Base-by-base conservation (phyloP, 2,888 invertebrate species). In the Troglohyphantes excavatus region DNA sequence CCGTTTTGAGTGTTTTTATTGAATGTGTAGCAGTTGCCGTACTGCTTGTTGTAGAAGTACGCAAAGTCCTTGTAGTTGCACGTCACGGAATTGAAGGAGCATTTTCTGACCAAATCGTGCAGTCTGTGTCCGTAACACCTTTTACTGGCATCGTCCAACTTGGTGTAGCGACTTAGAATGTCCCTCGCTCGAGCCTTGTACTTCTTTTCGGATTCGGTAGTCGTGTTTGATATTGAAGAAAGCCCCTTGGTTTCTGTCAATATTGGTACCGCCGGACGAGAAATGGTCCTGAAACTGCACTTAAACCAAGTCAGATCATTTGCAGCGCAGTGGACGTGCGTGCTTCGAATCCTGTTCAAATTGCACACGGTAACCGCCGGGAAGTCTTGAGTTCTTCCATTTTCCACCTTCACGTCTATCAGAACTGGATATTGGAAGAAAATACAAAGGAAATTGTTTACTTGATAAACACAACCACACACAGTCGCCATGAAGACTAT, bases 341-440 rank as follows among this genome's bases (percentile, higher is more conserved):
- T 68, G 27, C 9, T 2, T 19, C 19, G 29, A 11, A 73, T 73
- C 3, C 43, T 81, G 70, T 91, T 91, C 33, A 91, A 43, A 67
- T 91, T 91, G 53, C 91, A 91, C 33, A 91, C 84, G n/a, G 91
- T 91, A 0, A 91, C 85, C n/a, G 91, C 91, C 5, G 91, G 91
- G 73, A 91, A 91, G 27, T 82, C 82, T 17, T 90, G 75, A 17
- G 9, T 21, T 9, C 0, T 43, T 21, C 11, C 19, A 17, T 23
- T 43, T 43, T 73, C n/a, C n/a, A 23, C 17, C 13, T 39, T 29
- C 1, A 73, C n/a, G 43, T 21, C 29, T 9, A 73, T 73, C 17
- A 73, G 13, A 19, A 73, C 73, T 23, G 43, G 73, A 19, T 21
- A 73, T 19, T 73, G 73, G 13, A 73, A 39, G 21, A 19, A 73